Percentiles rank a stretch among this genome's conserved stretches.
phyloP scores from a whole-genome alignment of 2,888 invertebrate species.

The Hermodice carunculata region DNA sequence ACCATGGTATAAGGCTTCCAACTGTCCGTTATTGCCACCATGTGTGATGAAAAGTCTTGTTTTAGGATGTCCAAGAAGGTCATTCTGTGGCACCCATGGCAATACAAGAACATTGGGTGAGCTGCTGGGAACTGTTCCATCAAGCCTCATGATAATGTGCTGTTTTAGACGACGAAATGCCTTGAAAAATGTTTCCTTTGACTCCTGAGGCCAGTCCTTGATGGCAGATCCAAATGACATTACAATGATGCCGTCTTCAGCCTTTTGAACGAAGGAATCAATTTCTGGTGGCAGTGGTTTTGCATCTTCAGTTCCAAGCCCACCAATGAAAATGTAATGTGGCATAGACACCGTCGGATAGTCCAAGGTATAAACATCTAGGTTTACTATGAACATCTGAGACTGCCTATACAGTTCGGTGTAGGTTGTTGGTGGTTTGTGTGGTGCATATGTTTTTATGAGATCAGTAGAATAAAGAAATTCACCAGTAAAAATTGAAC shows the following conservation, averaged over 20 bases:
- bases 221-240: slow-evolving; percentile 22
- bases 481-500: no score
- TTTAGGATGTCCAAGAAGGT: slow-evolving; percentile 34
- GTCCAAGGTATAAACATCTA: slow-evolving; percentile 19
- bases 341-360: slow-evolving; percentile 27
- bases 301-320: slow-evolving; percentile 17
- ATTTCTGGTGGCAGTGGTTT: slow-evolving; percentile 17
- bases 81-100: slow-evolving; percentile 25
- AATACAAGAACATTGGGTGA: slow-evolving; percentile 12
- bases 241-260: slow-evolving; percentile 14
- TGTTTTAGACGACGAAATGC: no score
- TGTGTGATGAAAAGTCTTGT: slow-evolving; percentile 48
- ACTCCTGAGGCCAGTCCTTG: background rate
- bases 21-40: slow-evolving; percentile 47
- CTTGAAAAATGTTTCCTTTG: background rate
- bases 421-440: slow-evolving; percentile 6
- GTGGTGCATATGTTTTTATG: slow-evolving; percentile 14
- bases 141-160: no score
- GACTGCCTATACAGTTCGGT: slow-evolving; percentile 2
- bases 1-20: slow-evolving; percentile 48
- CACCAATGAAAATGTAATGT: slow-evolving; percentile 26
- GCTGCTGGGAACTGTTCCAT: no score
- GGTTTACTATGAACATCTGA: slow-evolving; percentile 18
- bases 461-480: no score
- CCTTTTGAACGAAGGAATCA: slow-evolving; percentile 3